phyloP scores from a whole-genome alignment of 2,113 vertebrate genomes.

The Zosterops hypoxanthus region DNA sequence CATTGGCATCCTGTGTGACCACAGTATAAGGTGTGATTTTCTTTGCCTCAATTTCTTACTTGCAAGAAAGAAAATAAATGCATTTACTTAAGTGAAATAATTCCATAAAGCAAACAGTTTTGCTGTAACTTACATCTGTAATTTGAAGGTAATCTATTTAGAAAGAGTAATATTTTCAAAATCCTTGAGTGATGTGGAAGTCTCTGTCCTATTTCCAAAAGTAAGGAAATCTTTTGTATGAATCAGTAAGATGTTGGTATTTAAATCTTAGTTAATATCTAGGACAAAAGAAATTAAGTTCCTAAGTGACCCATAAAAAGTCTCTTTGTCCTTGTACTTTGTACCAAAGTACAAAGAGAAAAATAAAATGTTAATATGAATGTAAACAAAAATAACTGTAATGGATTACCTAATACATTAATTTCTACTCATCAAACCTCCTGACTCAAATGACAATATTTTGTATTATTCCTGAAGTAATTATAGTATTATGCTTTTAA shows the following conservation, averaged over 20 bases:
- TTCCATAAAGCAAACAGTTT: neutral
- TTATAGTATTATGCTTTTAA: neutral
- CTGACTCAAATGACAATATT: neutral
- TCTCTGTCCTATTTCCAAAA: neutral
- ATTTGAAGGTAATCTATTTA: neutral
- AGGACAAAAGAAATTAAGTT: neutral
- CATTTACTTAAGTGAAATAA: neutral
- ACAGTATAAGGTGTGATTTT: neutral
- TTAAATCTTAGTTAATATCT: neutral
- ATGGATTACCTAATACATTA: neutral
- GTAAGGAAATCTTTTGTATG: neutral
- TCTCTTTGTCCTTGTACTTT: neutral
- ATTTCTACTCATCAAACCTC: neutral
- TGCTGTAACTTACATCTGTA: neutral
- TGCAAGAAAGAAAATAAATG: neutral
- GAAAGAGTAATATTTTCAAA: neutral
- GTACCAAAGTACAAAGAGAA: neutral
- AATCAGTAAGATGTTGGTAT: neutral
- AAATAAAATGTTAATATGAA: neutral
- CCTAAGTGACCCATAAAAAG: neutral
- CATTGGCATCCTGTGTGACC: neutral
- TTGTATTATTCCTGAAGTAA: neutral
- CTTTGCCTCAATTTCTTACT: neutral
- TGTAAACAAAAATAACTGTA: neutral
- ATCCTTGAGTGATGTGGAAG: neutral